Percentiles rank a stretch among this genome's conserved stretches.
These are phyloP conservation scores for Menidia menidia DNA, from an alignment of 2,797 vertebrate species.

Conservation along the genomic window DNA sequence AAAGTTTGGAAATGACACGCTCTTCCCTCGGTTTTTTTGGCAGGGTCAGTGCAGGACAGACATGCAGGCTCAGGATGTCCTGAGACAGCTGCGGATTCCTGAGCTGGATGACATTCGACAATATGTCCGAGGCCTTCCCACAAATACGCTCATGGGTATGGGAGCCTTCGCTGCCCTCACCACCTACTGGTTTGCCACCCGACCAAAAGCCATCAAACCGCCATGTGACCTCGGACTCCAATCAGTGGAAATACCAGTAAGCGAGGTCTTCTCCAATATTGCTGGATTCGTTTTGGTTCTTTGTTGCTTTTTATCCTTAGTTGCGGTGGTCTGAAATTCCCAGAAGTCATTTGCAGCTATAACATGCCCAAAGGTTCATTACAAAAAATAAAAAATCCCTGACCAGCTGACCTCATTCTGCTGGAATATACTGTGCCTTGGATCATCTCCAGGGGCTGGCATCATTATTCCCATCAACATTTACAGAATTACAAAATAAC, in stretches of 20 bases:
- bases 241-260: constrained; percentile 90
- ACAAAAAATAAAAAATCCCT: constrained; percentile 14
- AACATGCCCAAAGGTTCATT: background rate
- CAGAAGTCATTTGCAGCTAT: background rate
- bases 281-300: background rate
- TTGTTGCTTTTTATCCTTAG: background rate
- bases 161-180: constrained; percentile 94
- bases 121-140: constrained; percentile 89
- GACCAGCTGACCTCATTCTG: constrained; percentile 27
- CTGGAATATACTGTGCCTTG: constrained; percentile 35
- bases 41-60: constrained; percentile 50
- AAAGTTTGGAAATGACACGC: background rate
- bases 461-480: constrained; percentile 5
- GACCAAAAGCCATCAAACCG: constrained; percentile 90
- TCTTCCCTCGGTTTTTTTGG: constrained; percentile 26
- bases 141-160: constrained; percentile 93
- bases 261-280: constrained; percentile 35
- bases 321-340: background rate
- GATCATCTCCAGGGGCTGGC: constrained; percentile 2
- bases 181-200: constrained; percentile 94
- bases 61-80: constrained; percentile 91
- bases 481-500: constrained; percentile 1
- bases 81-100: constrained; percentile 91
- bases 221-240: constrained; percentile 92
- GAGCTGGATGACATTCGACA: constrained; percentile 93